Base-by-base conservation (phyloP, 2,797 vertebrate species). In the Nannoperca obscura region DNA sequence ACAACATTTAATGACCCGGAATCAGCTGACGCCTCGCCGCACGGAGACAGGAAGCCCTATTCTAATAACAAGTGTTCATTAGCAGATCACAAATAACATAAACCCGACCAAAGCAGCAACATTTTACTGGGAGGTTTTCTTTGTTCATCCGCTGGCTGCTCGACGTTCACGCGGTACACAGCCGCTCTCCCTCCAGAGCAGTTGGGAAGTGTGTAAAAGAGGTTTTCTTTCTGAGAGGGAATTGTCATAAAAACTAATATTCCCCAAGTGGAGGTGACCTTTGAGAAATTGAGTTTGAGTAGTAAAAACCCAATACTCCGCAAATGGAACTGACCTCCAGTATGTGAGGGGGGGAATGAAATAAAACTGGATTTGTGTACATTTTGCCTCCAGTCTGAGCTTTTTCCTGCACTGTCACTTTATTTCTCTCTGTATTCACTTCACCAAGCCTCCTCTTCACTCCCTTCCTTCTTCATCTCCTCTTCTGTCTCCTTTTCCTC, bases 1-100 rank as follows among this genome's bases (percentile, higher is more conserved):
- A 83, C 88, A 62, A 72, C 86, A 78, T 79, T 86, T 86, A 89
- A 86, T 85, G 87, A 76, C 83, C 74, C 49, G 24, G 42, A 81
- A 82, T 87, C 80, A 76, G 64, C 81, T 42, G 44, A 60, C 32
- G 73, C 73, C 83, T 87, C 54, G 44, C 85, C 54, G 63, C 79
- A 46, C 52, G 0, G 58, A 78, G 38, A 63, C 69, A 71, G 80
- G 70, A 86, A 84, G 52, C 69, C 2, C 1, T 30, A 22, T 27
- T 65, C 65, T 57, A 47, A 47, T 22, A 83, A 80, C 77, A 78
- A 71, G 44, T 36, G 0, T 71, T 89, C 82, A 86, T 87, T 83
- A 88, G 76, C 58, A 15, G 38, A 70, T 76, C 67, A 14, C n/a
- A 32, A 12, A 71, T 71, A 69, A 64, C 2, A 63, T 5, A 32